Percentiles rank a stretch among this genome's conserved stretches.
These are phyloP conservation scores for Syngnathus scovelli DNA, from an alignment of 2,113 vertebrate species.

Conservation along the genomic window DNA sequence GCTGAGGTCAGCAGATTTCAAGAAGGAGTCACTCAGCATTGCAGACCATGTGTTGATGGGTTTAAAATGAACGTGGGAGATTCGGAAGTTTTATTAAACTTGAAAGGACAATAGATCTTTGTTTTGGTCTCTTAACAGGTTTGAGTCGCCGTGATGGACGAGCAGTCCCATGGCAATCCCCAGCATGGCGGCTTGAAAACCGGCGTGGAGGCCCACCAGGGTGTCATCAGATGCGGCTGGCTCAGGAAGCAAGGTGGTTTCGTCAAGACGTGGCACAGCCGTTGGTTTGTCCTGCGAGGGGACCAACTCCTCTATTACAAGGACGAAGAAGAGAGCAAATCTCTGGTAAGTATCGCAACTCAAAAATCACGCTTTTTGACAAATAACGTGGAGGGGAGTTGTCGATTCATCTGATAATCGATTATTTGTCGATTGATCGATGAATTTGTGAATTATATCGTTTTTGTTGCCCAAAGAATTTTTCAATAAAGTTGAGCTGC, in stretches of 20 bases:
- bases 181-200: slow-evolving; percentile 49
- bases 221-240: slow-evolving; percentile 85
- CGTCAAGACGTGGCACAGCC: slow-evolving; percentile 96
- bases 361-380: not conserved
- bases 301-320: slow-evolving; percentile 95
- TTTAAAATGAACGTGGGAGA: not conserved
- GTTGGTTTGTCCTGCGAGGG: slow-evolving; percentile 94
- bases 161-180: slow-evolving; percentile 70
- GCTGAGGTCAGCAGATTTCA: slow-evolving; percentile 19
- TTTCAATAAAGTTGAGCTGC: not conserved
- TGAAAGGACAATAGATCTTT: not conserved
- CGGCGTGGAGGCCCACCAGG: slow-evolving; percentile 41
- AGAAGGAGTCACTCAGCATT: slow-evolving; percentile 15
- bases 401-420: too few species aligned
- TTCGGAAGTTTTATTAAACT: not conserved
- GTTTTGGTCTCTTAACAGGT: slow-evolving; percentile 25
- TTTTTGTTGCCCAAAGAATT: too few species aligned
- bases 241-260: slow-evolving; percentile 98
- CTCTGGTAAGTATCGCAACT: slow-evolving; percentile 78
- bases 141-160: slow-evolving; percentile 77
- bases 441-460: too few species aligned
- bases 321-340: slow-evolving; percentile 94
- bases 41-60: slow-evolving; percentile 1
- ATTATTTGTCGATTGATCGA: too few species aligned
- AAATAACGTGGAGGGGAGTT: not conserved